Evolutionary conservation across 2,888 invertebrate genomes (phyloP), one percentile per base, ranked within the genome.

Genomic region (Thelaira solivaga): DNA sequence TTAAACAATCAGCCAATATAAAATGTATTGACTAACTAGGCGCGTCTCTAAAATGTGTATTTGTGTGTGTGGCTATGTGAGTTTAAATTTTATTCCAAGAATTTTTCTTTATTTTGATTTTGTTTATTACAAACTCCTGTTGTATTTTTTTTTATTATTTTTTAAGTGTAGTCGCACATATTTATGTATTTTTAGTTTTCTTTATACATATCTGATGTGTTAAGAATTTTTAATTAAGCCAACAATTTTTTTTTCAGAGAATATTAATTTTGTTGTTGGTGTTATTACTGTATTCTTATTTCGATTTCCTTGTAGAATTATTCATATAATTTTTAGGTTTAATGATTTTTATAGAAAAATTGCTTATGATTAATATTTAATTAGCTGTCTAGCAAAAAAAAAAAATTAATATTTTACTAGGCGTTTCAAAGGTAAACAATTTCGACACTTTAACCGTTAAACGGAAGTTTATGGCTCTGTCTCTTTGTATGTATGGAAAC

Each of bases 181-280:
- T 57, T 41, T 29, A 39, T 39, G 43, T 72, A 41, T 8, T 47
- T 72, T 47, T 57, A 39, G 16, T 55, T 47, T 53, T 77, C 47
- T 71, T 67, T 34, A 51, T 36, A 39, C 34, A 4, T n/a, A 31
- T 59, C 34, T 53, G 34, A 59, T 76, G 69, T 71, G 69, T 59
- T 65, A 53, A 24, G 71, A 77, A 77, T 73, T 47, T 73, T 61
- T 73, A 67, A 67, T 77, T 62, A 45, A 61, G 59, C 8, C 51
- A 72, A 47, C 20, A 61, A 34, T 31, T 53, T 22, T 29, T 53
- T 29, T 34, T 51, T 51, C 22, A 39, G 45, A 11, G 39, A 75
- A 68, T 76, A 53, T 69, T 75, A 76, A 41, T 53, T 45, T 53
- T 61, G 16, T 43, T 34, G 24, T 53, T 61, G 16, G 34, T 34